phyloP scores from a whole-genome alignment of 2,888 invertebrate species.

The Gari tellinella region DNA sequence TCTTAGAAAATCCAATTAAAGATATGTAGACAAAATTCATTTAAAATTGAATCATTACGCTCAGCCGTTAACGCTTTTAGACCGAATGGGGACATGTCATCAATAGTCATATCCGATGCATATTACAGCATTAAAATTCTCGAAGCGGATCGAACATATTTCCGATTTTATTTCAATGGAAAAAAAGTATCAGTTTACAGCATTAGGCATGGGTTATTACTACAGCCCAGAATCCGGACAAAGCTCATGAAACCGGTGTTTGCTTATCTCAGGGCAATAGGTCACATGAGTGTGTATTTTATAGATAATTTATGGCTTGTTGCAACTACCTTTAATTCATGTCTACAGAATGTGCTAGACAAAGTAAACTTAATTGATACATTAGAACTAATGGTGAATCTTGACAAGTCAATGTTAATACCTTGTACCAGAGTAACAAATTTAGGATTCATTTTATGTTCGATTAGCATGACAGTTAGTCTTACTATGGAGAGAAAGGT shows the following conservation, averaged over 20 bases:
- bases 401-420: conserved; percentile 41
- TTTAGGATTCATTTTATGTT: conserved; percentile 46
- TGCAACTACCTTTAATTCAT: conserved; percentile 14
- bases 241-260: conserved; percentile 57
- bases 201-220: conserved; percentile 43
- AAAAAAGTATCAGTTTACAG: conserved; percentile 36
- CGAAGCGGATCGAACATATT: conserved; percentile 21
- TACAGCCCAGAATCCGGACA: conserved; percentile 50
- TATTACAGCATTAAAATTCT: conserved; percentile 42
- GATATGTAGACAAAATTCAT: conserved; percentile 12
- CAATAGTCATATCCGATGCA: conserved; percentile 46
- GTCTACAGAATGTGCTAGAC: conserved; percentile 19
- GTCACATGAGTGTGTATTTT: conserved; percentile 32
- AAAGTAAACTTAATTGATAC: conserved; percentile 12
- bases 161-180: conserved; percentile 37
- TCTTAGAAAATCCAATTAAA: conserved; percentile 17
- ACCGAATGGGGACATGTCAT: conserved; percentile 19
- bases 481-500: conserved; percentile 39
- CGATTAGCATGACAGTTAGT: conserved; percentile 35
- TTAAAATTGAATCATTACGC: conserved; percentile 20
- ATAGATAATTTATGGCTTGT: conserved; percentile 54
- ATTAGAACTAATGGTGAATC: conserved; percentile 31
- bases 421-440: conserved; percentile 20
- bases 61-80: conserved; percentile 16
- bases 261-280: conserved; percentile 36